These are phyloP conservation scores for Nowickia ferox DNA, from an alignment of 2,888 invertebrate genomes.

Conservation along the genomic window DNA sequence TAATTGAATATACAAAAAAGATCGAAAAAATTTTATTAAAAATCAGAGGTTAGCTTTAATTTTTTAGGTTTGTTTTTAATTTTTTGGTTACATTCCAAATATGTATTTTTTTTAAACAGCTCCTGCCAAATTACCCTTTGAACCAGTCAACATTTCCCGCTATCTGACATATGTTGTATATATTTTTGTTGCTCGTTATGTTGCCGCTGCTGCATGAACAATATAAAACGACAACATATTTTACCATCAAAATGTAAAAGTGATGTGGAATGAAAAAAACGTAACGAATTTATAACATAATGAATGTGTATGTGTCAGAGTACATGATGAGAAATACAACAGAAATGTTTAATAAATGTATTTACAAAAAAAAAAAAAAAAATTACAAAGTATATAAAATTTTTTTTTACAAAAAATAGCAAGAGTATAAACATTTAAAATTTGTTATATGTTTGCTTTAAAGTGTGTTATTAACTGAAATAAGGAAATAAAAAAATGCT, in stretches of 20 bases:
- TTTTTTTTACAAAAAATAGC: background rate
- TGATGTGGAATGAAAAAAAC: conserved; percentile 33
- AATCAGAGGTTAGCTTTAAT: too few relatives aligned
- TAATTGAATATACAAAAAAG: too few relatives aligned
- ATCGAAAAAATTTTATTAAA: too few relatives aligned
- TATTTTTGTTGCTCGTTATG: conserved; percentile 11
- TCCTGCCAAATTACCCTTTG: background rate
- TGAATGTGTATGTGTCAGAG: conserved; percentile 22
- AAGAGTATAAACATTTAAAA: conserved; percentile 5
- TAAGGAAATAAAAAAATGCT: conserved; percentile 46
- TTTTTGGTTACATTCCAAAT: background rate
- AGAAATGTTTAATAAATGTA: conserved; percentile 20
- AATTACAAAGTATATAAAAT: background rate
- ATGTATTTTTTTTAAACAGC: background rate
- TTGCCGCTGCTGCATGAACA: conserved; percentile 39
- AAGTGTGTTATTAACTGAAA: conserved; percentile 27
- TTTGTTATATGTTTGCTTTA: conserved; percentile 17
- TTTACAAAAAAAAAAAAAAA: conserved; percentile 23
- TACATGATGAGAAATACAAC: conserved; percentile 18
- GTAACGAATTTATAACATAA: conserved; percentile 25
- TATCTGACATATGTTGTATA: conserved; percentile 1
- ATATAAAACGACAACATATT: conserved; percentile 62
- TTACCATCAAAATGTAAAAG: conserved; percentile 65
- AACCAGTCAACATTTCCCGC: background rate
- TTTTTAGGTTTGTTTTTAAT: too few relatives aligned